Conservation (phyloP, 2,113 vertebrate species). For the Galeopterus variegatus region DNA sequence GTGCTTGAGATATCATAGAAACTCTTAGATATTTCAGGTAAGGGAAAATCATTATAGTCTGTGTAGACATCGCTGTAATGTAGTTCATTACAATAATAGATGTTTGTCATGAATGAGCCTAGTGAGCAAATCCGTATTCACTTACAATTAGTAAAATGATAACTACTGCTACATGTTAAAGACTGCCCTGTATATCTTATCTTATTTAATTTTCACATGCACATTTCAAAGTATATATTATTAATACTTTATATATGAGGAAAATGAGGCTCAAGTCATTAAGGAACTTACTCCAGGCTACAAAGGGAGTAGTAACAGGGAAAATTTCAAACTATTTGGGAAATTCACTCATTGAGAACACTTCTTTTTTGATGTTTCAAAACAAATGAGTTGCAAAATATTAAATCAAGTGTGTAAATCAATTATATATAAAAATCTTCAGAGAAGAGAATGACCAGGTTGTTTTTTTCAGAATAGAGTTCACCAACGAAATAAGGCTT, state of each 20-base stretch:
- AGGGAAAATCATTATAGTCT: neutral
- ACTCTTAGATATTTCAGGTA: neutral
- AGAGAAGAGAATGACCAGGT: neutral
- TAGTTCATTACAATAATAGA: neutral
- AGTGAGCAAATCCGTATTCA: conserved; percentile 18
- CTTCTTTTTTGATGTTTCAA: neutral
- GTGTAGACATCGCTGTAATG: neutral
- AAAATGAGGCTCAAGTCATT: neutral
- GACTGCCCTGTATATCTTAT: neutral
- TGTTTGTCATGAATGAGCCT: neutral
- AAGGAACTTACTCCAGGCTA: neutral
- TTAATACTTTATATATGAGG: neutral
- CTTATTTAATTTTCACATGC: neutral
- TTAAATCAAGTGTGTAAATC: neutral
- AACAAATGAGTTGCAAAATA: neutral
- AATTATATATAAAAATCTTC: neutral
- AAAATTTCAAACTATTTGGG: neutral
- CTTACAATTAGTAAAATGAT: conserved; percentile 13
- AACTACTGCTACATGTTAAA: neutral
- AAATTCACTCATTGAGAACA: neutral
- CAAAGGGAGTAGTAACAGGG: neutral
- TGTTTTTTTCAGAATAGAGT: neutral
- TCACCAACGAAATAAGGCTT: neutral
- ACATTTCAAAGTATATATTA: neutral
- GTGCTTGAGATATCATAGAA: neutral